phyloP scores from a whole-genome alignment of 2,797 vertebrate species.

The Myotis vivesi region DNA sequence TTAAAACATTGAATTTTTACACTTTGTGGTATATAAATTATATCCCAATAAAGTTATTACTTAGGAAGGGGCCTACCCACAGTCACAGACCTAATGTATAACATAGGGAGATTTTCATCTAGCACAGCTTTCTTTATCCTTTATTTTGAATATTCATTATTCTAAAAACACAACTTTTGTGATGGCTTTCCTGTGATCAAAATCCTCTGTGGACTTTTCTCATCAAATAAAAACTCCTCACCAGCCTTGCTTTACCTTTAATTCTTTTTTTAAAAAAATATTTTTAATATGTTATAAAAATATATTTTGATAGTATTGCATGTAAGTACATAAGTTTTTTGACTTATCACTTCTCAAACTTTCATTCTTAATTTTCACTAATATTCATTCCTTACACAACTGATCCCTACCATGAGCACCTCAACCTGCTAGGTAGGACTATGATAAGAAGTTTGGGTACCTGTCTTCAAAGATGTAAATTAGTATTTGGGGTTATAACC shows the following conservation, averaged over 20 bases:
- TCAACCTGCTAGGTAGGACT: not conserved
- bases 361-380: not conserved
- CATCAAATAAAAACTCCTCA: not conserved
- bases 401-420: not conserved
- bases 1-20: not conserved
- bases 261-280: not conserved
- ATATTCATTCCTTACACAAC: constrained; percentile 1
- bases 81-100: not conserved
- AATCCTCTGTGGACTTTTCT: not conserved
- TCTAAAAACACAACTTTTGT: not conserved
- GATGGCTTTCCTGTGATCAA: not conserved
- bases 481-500: not conserved
- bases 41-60: not conserved
- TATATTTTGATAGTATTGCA: not conserved
- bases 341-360: not conserved
- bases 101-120: not conserved
- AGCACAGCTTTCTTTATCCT: not conserved
- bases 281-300: too few species aligned
- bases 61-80: not conserved
- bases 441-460: not conserved
- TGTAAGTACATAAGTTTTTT: not conserved
- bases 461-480: constrained; percentile 2
- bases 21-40: not conserved
- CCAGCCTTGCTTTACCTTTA: not conserved
- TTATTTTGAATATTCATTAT: not conserved